These are phyloP conservation scores for Acomys russatus DNA, from an alignment of 2,797 vertebrate species.

Conservation along the genomic window DNA sequence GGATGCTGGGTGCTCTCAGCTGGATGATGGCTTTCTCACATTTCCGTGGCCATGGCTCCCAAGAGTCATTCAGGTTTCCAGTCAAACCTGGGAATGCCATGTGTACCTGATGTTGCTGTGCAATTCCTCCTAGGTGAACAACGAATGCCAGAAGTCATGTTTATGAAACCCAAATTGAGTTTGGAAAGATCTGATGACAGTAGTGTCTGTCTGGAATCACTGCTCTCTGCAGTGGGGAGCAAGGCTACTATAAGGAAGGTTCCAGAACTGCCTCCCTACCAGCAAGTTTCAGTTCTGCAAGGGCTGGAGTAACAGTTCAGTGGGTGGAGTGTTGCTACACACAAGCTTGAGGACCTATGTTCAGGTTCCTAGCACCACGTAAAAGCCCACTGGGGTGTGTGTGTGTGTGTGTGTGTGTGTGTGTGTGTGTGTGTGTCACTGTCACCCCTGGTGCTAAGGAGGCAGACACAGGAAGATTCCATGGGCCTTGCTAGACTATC, in stretches of 20 bases:
- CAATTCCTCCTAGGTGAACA: background rate
- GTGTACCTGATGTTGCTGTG: conserved; percentile 39
- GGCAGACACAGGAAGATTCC: background rate
- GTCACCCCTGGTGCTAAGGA: background rate
- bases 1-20: background rate
- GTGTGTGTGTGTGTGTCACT: too few relatives aligned
- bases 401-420: too few relatives aligned
- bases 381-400: background rate
- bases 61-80: conserved; percentile 39
- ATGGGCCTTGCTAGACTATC: background rate
- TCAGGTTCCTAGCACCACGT: background rate
- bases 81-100: conserved; percentile 33
- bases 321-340: background rate
- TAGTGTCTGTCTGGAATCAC: background rate
- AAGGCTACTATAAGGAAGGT: background rate
- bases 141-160: conserved; percentile 51
- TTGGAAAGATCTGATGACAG: background rate
- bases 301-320: background rate
- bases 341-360: background rate
- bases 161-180: conserved; percentile 45
- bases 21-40: background rate
- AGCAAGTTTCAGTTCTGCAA: background rate
- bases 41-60: background rate
- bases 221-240: background rate
- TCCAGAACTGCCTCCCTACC: background rate